These are phyloP conservation scores for Panorpa germanica DNA, from an alignment of 2,888 invertebrate species.

Conservation along the genomic window DNA sequence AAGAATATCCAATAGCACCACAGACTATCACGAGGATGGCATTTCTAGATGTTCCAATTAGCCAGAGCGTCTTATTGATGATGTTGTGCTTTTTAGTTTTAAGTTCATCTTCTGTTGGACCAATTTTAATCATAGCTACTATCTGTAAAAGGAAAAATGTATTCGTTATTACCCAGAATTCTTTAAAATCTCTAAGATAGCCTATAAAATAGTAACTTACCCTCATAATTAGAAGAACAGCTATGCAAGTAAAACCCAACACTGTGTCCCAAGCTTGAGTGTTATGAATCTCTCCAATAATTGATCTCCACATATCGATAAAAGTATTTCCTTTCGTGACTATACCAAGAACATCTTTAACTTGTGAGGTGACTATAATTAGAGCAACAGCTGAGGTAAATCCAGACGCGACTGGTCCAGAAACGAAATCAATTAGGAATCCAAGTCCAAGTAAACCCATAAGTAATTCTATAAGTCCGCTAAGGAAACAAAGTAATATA, in stretches of 20 bases:
- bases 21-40: constrained; percentile 65
- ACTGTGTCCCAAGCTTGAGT: constrained; percentile 53
- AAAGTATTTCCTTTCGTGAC: constrained; percentile 54
- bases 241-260: constrained; percentile 56
- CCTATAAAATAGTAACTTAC: no score
- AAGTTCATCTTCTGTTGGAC: constrained; percentile 29
- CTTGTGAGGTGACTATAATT: constrained; percentile 75
- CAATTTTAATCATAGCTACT: constrained; percentile 41
- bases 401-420: constrained; percentile 74
- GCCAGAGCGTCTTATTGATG: constrained; percentile 49
- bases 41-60: constrained; percentile 64
- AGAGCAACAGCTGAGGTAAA: constrained; percentile 82
- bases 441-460: constrained; percentile 75
- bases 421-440: constrained; percentile 76
- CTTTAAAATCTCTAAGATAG: no score
- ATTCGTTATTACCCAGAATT: no score
- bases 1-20: constrained; percentile 47
- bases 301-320: constrained; percentile 54
- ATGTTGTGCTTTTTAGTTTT: constrained; percentile 34
- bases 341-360: constrained; percentile 66
- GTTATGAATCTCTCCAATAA: constrained; percentile 42
- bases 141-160: constrained; percentile 26
- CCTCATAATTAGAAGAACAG: constrained; percentile 54
- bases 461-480: constrained; percentile 52
- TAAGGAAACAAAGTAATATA: constrained; percentile 52